Evolutionary conservation across 1,140 invertebrate species (phyloP).

Genomic region (Psix sp.): DNA sequence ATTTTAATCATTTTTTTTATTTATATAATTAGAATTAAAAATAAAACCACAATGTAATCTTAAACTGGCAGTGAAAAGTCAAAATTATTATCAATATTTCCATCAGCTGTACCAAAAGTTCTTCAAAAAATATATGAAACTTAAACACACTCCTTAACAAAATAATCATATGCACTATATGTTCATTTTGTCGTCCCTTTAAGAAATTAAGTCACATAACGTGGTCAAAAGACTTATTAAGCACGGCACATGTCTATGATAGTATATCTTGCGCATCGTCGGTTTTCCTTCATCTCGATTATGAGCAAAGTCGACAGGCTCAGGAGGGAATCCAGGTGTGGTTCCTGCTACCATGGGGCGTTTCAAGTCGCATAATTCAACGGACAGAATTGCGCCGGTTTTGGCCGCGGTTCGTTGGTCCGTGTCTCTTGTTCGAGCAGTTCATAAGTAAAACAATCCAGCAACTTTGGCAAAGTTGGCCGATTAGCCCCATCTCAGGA

Average conservation of each 20-base stretch:
- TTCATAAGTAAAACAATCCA: constrained; percentile 43
- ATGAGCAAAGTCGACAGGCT: constrained; percentile 16
- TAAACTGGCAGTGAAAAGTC: no score
- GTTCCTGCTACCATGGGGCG: constrained; percentile 25
- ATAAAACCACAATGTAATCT: no score
- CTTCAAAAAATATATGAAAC: no score
- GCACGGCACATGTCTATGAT: neutral
- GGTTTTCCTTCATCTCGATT: constrained; percentile 14
- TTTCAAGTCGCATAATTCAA: constrained; percentile 40
- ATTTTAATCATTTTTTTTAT: no score
- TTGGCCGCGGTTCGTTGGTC: constrained; percentile 41
- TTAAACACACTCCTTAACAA: no score
- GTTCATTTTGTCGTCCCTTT: no score
- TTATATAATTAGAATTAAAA: no score
- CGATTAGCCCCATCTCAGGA: constrained; percentile 62
- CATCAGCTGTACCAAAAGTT: no score
- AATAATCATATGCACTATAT: no score
- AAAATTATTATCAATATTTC: no score
- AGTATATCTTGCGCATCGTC: constrained; percentile 14
- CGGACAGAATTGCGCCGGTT: constrained; percentile 19
- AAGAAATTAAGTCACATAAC: no score
- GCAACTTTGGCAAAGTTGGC: constrained; percentile 66
- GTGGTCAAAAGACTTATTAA: neutral
- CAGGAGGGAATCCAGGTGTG: constrained; percentile 49
- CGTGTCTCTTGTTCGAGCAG: neutral